These are phyloP conservation scores for Salvelinus sp. DNA, from an alignment of 2,113 vertebrate genomes.

Conservation along the genomic window DNA sequence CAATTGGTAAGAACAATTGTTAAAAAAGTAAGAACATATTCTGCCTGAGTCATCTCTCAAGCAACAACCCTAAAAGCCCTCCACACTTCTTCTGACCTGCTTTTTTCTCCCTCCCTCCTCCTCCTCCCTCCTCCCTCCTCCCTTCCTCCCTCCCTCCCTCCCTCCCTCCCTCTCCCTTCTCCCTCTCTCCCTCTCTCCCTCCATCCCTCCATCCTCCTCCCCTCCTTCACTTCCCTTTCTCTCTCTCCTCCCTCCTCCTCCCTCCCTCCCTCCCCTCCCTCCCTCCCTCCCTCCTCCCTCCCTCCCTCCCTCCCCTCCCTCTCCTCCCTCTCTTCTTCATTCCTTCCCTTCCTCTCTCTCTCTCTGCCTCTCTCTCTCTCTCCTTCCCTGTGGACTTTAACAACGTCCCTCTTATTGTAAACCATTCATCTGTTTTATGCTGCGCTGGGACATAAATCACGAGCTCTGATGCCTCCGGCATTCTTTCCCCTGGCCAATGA, in stretches of 20 bases:
- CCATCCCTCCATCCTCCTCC: no score
- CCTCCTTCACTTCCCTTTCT: not conserved
- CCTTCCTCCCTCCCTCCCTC: no score
- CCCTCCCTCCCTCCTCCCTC: not conserved
- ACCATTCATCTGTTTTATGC: constrained; percentile 46
- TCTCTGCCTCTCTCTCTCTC: constrained; percentile 4
- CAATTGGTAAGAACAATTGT: not conserved
- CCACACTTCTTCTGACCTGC: constrained; percentile 14
- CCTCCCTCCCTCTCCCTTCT: not conserved
- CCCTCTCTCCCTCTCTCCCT: not conserved
- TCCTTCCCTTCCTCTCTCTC: no score
- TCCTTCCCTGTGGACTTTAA: constrained; percentile 31
- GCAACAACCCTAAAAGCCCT: constrained; percentile 4
- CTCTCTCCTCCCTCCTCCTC: no score
- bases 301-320: no score
- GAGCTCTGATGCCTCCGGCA: constrained; percentile 32
- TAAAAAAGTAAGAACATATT: not conserved
- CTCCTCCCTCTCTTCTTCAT: not conserved
- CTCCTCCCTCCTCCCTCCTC: no score
- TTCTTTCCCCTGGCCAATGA: constrained; percentile 28
- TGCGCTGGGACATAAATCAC: constrained; percentile 46
- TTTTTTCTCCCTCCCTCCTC: not conserved
- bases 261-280: no score
- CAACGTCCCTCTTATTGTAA: constrained; percentile 44
- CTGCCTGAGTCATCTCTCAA: not conserved